phyloP scores from a whole-genome alignment of 2,888 invertebrate species.

The Prosopocoilus inquinatus region DNA sequence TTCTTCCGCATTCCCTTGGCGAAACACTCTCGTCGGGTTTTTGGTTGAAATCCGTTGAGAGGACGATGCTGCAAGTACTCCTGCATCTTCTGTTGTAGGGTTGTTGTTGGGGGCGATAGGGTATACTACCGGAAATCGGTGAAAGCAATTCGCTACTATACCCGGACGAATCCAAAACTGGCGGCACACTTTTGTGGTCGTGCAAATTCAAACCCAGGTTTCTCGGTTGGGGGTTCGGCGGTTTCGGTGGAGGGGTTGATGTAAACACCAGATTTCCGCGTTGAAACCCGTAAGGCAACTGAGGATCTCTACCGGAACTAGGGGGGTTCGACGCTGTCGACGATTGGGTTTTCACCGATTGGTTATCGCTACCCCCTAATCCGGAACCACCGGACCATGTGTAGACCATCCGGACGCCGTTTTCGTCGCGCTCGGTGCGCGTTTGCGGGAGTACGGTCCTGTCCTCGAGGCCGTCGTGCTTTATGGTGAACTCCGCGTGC shows the following conservation, averaged over 20 bases:
- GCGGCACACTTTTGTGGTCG: background rate
- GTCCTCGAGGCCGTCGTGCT: conserved; percentile 51
- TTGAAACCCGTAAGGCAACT: conserved; percentile 50
- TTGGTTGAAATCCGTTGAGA: conserved; percentile 55
- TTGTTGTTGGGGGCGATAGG: conserved; percentile 39
- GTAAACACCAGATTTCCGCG: conserved; percentile 57
- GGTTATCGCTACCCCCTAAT: conserved; percentile 25
- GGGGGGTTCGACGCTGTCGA: conserved; percentile 17
- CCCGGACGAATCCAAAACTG: conserved; percentile 39
- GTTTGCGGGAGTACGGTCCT: conserved; percentile 45
- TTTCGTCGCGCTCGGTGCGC: conserved; percentile 49
- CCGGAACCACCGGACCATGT: conserved; percentile 49
- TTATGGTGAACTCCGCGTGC: conserved; percentile 66
- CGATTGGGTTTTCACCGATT: conserved; percentile 16
- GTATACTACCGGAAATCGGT: conserved; percentile 44
- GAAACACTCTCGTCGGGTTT: conserved; percentile 32
- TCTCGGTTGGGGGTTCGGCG: conserved; percentile 25
- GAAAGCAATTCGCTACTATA: conserved; percentile 57
- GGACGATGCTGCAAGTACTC: conserved; percentile 68
- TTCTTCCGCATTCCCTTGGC: conserved; percentile 38
- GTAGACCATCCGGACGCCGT: conserved; percentile 56
- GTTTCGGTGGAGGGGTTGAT: conserved; percentile 47
- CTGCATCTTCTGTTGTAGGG: conserved; percentile 57
- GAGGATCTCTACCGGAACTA: conserved; percentile 10
- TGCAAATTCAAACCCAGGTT: conserved; percentile 12